Base-by-base conservation (phyloP, 2,797 vertebrate species). In the Orestias chungarensis region DNA sequence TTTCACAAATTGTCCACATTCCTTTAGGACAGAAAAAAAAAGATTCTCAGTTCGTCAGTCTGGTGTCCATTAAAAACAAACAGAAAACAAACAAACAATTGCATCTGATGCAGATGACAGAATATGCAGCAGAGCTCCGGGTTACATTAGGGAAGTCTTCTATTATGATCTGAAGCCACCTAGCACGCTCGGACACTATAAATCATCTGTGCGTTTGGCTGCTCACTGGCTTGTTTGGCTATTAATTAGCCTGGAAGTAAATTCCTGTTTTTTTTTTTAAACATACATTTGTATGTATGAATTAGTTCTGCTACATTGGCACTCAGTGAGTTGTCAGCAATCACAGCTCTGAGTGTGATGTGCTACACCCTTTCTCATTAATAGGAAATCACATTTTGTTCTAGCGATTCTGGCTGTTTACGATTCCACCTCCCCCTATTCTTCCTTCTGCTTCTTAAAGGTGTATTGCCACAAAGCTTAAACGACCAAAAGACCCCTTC, bases 281-380 rank as follows among this genome's bases (percentile, higher is more conserved):
- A 76, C 86, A 74, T 88, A 87, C 74, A 89, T 88, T 87, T 88
- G 84, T 87, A 82, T 82, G 83, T 86, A 70, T 86, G 84, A 89
- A 90, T 92, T 90, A 91, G 90, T 92, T 91, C 87, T 88, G 91
- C 91, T 83, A 85, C 88, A 91, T 90, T 75, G 47, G 76, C 74
- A 84, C 70, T 80, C 89, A 91, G 81, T 87, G 87, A 91, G 74
- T 84, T 86, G 85, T 83, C 82, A 82, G 84, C 87, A 92, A 89
- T 92, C 85, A 79, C 86, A 72, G 69, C 78, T 88, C 75, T 89
- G 79, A 86, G 77, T 89, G 87, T 83, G 83, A 91, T 89, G 80
- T 75, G 86, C 75, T 61, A 73, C 73, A 68, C 82, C 79, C 83
- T 78, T 87, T 82, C 82, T 87, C 82, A 90, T 92, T 86, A 90